Conservation (phyloP, 2,797 vertebrate species). For the Falco rusticolus region DNA sequence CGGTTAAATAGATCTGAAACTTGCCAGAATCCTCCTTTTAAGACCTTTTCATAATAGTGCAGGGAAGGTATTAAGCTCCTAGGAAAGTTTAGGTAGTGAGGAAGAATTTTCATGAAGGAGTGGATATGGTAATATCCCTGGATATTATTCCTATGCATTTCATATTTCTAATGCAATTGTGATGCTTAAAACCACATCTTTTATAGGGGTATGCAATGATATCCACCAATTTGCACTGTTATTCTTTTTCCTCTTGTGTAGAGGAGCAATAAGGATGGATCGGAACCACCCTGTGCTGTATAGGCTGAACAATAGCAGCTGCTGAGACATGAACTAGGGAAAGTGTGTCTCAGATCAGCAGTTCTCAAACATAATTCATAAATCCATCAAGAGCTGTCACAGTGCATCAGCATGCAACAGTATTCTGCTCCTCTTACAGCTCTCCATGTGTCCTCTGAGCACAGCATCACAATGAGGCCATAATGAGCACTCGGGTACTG, state of each 20-base stretch:
- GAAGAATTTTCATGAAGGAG: background rate
- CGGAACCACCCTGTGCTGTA: background rate
- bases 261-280: background rate
- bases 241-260: background rate
- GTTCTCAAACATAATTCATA: background rate
- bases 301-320: background rate
- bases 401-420: rapidly evolving
- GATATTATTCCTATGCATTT: background rate
- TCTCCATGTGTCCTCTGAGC: background rate
- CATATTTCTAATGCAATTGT: background rate
- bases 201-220: background rate
- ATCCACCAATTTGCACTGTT: background rate
- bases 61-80: background rate
- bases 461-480: background rate
- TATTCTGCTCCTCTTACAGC: background rate
- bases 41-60: background rate
- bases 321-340: background rate
- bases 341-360: background rate
- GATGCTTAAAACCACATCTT: background rate
- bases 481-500: background rate
- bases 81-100: background rate
- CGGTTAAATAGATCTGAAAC: background rate
- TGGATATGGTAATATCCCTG: background rate
- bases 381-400: background rate
- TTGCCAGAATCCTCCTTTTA: background rate